Evolutionary conservation across 1,140 invertebrate genomes (phyloP), one percentile per base, ranked within the genome.

Genomic region (Danaus plexippus): DNA sequence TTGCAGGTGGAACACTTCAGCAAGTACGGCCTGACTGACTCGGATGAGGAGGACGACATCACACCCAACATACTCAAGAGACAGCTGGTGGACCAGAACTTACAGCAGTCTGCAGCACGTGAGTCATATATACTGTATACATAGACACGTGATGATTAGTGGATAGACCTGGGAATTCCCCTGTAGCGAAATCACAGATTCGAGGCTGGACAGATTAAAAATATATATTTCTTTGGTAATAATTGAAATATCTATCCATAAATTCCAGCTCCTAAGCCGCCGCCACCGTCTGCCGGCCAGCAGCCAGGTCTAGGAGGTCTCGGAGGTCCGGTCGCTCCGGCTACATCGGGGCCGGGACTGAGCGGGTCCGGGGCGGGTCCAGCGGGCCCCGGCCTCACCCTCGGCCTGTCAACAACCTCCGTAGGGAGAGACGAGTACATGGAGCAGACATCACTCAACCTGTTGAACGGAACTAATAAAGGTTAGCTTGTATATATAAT

Each of bases 1-100:
- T 81, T 77, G 12, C 74, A 94, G 92, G 96, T 98, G 22, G 93
- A 97, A 59, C 97, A 99, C 87, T 99, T 99, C 83, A 98, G 97
- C 0, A 98, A 98, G 77, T 99, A 99, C 85, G 96, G 96, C 2
- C 86, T 98, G 8, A 93, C 93, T 55, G 97, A 98, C 70, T 95
- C 94, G 0, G 96, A 97, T 73, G 95, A 97, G 61, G 96, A 96
- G 43, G 93, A 94, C 32, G 90, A 90, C 9, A 58, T 69, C 9
- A 80, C 85, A 0, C 78, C 80, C 0, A 71, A 75, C 0, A 73
- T 84, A 46, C 11, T 82, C 54, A 75, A 73, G 52, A 47, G 73
- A 0, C 80, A 84, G 52, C 63, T 83, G 1, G 67, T 69, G 32
- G 64, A 56, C 8, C 61, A 80, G 45, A 44, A 52, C 5, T 22